phyloP scores from a whole-genome alignment of 1,140 invertebrate genomes.

The Elymnias hypermnestra region DNA sequence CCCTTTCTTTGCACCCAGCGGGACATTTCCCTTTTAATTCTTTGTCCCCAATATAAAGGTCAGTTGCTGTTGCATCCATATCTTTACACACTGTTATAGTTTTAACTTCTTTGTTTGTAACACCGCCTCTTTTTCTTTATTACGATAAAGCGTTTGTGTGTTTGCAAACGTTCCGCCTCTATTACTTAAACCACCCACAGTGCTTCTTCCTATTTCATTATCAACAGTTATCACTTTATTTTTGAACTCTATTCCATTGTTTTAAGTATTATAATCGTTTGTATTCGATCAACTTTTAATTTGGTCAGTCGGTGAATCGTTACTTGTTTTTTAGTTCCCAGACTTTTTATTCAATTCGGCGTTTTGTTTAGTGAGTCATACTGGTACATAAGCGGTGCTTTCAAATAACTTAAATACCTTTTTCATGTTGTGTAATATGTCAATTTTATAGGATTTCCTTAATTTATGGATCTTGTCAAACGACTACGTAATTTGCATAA shows the following conservation, averaged over 20 bases:
- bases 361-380: conserved; percentile 56
- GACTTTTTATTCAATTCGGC: conserved; percentile 42
- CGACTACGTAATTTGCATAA: no score
- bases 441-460: conserved; percentile 41
- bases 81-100: conserved; percentile 44
- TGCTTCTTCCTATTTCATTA: conserved; percentile 23
- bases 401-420: conserved; percentile 33
- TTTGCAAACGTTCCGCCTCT: conserved; percentile 64
- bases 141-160: conserved; percentile 41
- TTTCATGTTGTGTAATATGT: conserved; percentile 40
- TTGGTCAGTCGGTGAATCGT: conserved; percentile 44
- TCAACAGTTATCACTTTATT: conserved; percentile 11
- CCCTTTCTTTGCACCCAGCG: conserved; percentile 41
- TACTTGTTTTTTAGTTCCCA: conserved; percentile 45
- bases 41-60: conserved; percentile 52
- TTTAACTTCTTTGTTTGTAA: conserved; percentile 45
- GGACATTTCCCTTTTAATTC: conserved; percentile 45
- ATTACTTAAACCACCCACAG: conserved; percentile 49
- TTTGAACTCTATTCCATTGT: conserved; percentile 14
- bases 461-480: conserved; percentile 21
- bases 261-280: conserved; percentile 30
- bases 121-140: conserved; percentile 45
- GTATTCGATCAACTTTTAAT: conserved; percentile 11
- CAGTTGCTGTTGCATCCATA: conserved; percentile 41
- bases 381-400: conserved; percentile 36